Conservation (phyloP, 2,888 invertebrate genomes). For the Axea sp. region DNA sequence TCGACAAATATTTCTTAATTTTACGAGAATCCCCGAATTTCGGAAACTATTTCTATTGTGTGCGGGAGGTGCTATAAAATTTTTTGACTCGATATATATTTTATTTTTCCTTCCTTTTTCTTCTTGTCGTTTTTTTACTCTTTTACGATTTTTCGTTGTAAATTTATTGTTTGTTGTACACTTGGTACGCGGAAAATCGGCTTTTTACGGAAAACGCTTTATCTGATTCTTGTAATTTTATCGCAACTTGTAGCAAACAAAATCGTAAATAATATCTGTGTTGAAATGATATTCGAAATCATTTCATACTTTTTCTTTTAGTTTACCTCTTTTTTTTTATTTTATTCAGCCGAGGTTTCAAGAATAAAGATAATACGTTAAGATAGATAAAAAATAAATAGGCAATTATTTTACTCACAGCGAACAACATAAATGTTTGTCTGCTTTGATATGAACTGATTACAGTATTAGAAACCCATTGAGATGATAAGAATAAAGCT, state of each 20-base stretch:
- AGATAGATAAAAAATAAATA: too few relatives aligned
- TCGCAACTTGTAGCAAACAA: constrained; percentile 50
- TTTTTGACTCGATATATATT: constrained; percentile 18
- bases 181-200: constrained; percentile 29
- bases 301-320: constrained; percentile 17
- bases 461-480: too few relatives aligned
- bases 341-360: neutral
- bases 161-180: constrained; percentile 40
- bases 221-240: constrained; percentile 56
- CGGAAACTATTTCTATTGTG: constrained; percentile 37
- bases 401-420: too few relatives aligned
- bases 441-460: too few relatives aligned
- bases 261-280: constrained; percentile 51
- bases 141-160: constrained; percentile 55
- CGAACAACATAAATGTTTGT: too few relatives aligned
- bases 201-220: constrained; percentile 43
- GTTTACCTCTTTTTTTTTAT: constrained; percentile 5
- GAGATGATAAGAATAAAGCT: too few relatives aligned
- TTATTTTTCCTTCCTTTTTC: constrained; percentile 31
- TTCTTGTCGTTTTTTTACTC: constrained; percentile 35
- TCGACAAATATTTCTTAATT: constrained; percentile 59
- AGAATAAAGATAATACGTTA: too few relatives aligned
- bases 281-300: constrained; percentile 13
- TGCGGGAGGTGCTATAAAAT: constrained; percentile 44
- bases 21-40: constrained; percentile 51